phyloP scores from a whole-genome alignment of 2,888 invertebrate genomes.

The Platypus cylindrus region DNA sequence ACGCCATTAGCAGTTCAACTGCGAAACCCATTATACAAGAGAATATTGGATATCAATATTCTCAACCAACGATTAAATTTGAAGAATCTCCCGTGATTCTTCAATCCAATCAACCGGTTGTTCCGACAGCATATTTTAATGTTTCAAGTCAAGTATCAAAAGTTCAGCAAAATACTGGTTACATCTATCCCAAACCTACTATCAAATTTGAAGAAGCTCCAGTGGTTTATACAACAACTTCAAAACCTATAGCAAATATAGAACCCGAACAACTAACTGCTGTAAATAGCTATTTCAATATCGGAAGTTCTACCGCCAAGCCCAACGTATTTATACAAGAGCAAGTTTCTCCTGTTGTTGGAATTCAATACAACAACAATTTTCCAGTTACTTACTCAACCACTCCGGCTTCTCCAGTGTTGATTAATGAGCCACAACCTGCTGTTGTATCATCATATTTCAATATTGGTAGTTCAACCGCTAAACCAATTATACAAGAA shows the following conservation, averaged over 20 bases:
- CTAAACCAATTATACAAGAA: conserved; percentile 4
- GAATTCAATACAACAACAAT: neutral
- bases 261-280: conserved; percentile 2
- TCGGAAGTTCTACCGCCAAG: neutral
- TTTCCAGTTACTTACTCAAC: neutral
- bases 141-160: no score
- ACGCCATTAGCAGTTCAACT: conserved; percentile 1
- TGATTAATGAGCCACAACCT: neutral
- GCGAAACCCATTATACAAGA: neutral
- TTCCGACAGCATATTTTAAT: no score
- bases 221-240: conserved; percentile 26
- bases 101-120: no score
- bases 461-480: neutral
- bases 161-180: conserved; percentile 1
- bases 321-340: neutral
- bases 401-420: conserved; percentile 8
- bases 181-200: conserved; percentile 5
- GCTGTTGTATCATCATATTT: conserved; percentile 10
- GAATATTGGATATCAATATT: conserved; percentile 1
- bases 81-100: conserved; percentile 18
- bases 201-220: conserved; percentile 11
- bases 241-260: conserved; percentile 6
- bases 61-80: conserved; percentile 7
- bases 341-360: conserved; percentile 3
- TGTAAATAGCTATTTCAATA: conserved; percentile 9